These are phyloP conservation scores for Coregonus suidteri DNA, from an alignment of 2,797 vertebrate species.

Conservation along the genomic window DNA sequence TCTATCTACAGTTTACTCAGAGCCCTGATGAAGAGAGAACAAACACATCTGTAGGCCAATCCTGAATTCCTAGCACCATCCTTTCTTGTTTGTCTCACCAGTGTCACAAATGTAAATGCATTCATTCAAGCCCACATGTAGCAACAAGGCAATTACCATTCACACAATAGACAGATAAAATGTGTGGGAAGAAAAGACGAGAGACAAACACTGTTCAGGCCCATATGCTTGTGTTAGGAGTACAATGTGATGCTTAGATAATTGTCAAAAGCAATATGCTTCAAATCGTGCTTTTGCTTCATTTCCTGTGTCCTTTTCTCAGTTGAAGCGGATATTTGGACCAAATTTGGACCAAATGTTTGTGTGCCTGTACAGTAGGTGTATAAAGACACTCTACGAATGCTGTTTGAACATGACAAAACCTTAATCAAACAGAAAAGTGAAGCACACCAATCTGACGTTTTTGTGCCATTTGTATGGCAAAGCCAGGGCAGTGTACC, in stretches of 20 bases:
- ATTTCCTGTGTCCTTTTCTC: slow-evolving; percentile 25
- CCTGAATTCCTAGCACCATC: slow-evolving; percentile 27
- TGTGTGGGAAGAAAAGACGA: slow-evolving; percentile 22
- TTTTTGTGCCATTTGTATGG: no score
- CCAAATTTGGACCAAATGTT: neutral
- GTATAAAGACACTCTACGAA: neutral
- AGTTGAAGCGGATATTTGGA: neutral
- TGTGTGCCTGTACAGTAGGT: neutral
- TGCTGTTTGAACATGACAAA: slow-evolving; percentile 33
- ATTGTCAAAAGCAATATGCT: slow-evolving; percentile 29
- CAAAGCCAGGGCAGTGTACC: no score
- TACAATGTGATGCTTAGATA: slow-evolving; percentile 22
- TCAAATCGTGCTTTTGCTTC: slow-evolving; percentile 32
- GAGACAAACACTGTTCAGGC: slow-evolving; percentile 24
- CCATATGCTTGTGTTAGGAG: slow-evolving; percentile 13
- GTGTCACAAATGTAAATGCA: slow-evolving; percentile 27
- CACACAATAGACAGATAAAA: slow-evolving; percentile 28
- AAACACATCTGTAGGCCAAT: slow-evolving; percentile 40
- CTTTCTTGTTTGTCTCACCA: slow-evolving; percentile 21
- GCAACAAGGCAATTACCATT: slow-evolving; percentile 40
- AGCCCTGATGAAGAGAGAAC: slow-evolving; percentile 23
- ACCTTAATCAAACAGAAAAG: slow-evolving; percentile 8
- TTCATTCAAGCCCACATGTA: slow-evolving; percentile 16
- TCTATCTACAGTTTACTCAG: slow-evolving; percentile 39
- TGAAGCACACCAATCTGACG: no score